Evolutionary conservation across 2,113 vertebrate species (phyloP).

Genomic region (Zootoca vivipara): DNA sequence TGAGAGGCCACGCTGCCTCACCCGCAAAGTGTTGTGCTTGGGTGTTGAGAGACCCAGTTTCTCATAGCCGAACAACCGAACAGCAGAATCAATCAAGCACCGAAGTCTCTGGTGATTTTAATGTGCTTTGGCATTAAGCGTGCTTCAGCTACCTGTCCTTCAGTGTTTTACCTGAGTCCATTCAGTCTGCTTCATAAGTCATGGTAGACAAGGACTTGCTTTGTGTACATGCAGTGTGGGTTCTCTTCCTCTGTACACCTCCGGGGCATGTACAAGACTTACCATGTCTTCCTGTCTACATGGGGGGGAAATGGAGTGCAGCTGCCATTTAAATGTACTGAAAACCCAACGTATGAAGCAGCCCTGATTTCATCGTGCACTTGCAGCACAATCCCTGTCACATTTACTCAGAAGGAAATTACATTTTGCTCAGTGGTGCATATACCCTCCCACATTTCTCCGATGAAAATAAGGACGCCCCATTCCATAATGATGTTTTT

Average conservation of each 20-base stretch:
- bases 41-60: neutral
- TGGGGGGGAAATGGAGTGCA: neutral
- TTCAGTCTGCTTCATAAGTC: neutral
- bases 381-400: neutral
- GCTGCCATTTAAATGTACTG: neutral
- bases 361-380: neutral
- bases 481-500: too few relatives aligned
- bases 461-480: too few relatives aligned
- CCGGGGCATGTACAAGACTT: neutral
- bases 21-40: too few relatives aligned
- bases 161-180: neutral
- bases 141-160: neutral
- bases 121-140: neutral
- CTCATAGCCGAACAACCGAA: neutral
- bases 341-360: neutral
- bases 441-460: too few relatives aligned
- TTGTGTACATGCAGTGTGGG: neutral
- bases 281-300: neutral
- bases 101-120: neutral
- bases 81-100: neutral
- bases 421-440: neutral
- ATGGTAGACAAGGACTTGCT: neutral
- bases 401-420: neutral
- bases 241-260: neutral
- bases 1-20: neutral